Conservation (phyloP, 1,140 invertebrate species). For the Drosophila chauvacae region DNA sequence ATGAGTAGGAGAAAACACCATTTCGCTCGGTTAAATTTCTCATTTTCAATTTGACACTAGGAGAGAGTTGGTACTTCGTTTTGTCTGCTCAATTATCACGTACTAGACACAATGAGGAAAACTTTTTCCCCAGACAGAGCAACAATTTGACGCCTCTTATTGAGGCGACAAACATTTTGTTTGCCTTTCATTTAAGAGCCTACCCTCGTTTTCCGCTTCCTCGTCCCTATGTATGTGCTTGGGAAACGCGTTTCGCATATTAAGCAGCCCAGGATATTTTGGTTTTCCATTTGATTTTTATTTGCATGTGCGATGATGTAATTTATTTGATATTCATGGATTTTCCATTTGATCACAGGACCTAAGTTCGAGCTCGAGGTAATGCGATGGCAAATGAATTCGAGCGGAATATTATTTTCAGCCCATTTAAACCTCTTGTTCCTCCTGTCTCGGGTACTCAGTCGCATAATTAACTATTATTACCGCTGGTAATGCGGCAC, state of each 20-base stretch:
- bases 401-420: conserved; percentile 31
- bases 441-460: conserved; percentile 8
- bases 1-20: conserved; percentile 8
- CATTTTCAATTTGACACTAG: conserved; percentile 35
- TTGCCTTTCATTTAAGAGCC: conserved; percentile 35
- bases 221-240: neutral
- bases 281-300: conserved; percentile 50
- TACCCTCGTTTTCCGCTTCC: conserved; percentile 8
- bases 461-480: conserved; percentile 47
- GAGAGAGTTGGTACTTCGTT: conserved; percentile 32
- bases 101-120: conserved; percentile 51
- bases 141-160: conserved; percentile 70
- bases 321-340: conserved; percentile 75
- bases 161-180: conserved; percentile 60
- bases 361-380: conserved; percentile 11
- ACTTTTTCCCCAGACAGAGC: conserved; percentile 53
- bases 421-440: conserved; percentile 36
- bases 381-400: conserved; percentile 43
- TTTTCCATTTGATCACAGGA: conserved; percentile 42
- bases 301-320: conserved; percentile 65
- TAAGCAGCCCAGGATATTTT: conserved; percentile 57
- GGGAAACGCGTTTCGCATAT: conserved; percentile 65
- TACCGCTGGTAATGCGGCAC: conserved; percentile 21
- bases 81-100: conserved; percentile 43
- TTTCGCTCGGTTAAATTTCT: conserved; percentile 53